These are phyloP conservation scores for Cepphus grylle DNA, from an alignment of 2,113 vertebrate genomes.

Conservation along the genomic window DNA sequence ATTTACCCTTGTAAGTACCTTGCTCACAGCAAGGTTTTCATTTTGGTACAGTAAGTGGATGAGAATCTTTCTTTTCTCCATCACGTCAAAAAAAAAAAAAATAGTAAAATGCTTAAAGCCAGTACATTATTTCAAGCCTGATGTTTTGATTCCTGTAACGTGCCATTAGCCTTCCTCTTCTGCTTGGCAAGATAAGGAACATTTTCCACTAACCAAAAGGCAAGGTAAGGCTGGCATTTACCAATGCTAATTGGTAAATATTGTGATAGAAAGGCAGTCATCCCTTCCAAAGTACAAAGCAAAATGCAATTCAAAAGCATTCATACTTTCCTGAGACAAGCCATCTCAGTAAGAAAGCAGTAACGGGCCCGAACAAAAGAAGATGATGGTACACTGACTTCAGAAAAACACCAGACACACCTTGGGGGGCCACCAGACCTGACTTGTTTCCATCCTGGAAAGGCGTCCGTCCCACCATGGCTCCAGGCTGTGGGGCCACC, in stretches of 20 bases:
- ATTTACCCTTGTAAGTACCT: not conserved
- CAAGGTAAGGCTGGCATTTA: not conserved
- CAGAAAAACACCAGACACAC: not conserved
- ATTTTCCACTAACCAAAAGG: not conserved
- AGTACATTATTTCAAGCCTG: not conserved
- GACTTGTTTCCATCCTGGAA: not conserved
- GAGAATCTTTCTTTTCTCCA: not conserved
- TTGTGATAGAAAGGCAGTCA: not conserved
- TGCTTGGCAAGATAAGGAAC: slow-evolving; percentile 9
- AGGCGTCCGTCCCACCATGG: accelerated
- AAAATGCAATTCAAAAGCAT: not conserved
- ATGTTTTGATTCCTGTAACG: not conserved
- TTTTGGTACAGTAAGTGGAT: not conserved
- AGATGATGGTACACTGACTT: not conserved
- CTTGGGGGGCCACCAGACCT: not conserved
- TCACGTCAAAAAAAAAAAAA: not conserved
- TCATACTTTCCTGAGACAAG: not conserved
- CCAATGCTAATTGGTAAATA: not conserved
- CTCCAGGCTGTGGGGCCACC: accelerated
- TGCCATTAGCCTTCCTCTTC: not conserved
- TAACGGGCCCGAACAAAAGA: not conserved
- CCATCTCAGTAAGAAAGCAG: not conserved
- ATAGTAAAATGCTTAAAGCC: not conserved
- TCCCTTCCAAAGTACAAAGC: not conserved
- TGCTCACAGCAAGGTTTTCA: not conserved